These are phyloP conservation scores for Podarcis muralis DNA, from an alignment of 2,113 vertebrate genomes.

Conservation along the genomic window DNA sequence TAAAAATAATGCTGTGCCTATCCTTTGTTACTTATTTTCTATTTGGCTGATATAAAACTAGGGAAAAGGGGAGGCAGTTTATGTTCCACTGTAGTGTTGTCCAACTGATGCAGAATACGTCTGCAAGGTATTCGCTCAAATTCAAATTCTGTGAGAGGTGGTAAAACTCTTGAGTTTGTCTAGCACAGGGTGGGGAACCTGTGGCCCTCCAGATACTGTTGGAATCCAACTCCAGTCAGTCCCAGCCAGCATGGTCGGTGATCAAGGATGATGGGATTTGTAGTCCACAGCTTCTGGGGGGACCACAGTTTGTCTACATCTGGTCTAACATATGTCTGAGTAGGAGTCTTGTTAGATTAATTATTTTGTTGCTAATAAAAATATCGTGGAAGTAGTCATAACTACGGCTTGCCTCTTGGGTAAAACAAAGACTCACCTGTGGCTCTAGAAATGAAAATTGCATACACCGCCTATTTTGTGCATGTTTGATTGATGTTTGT, in stretches of 20 bases:
- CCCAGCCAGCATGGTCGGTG: too few species aligned
- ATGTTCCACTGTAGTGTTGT: neutral
- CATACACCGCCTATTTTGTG: neutral
- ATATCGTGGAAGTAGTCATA: neutral
- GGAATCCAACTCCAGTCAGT: too few species aligned
- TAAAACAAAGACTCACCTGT: neutral
- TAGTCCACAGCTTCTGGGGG: too few species aligned
- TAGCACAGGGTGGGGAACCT: neutral
- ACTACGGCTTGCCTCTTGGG: neutral
- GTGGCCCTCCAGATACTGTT: too few species aligned
- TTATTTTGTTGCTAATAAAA: constrained; percentile 7
- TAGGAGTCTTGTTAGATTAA: neutral
- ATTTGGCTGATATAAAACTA: neutral
- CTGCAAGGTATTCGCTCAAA: neutral
- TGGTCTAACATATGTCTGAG: neutral
- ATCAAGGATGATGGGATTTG: too few species aligned
- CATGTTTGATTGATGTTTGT: neutral
- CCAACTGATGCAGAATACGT: neutral
- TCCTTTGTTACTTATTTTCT: neutral
- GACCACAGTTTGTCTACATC: too few species aligned
- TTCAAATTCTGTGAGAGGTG: neutral
- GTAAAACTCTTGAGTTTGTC: neutral
- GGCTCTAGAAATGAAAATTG: neutral
- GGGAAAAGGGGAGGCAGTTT: neutral
- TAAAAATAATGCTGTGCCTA: neutral